These are phyloP conservation scores for Echinops telfairi DNA, from an alignment of 2,113 vertebrate species.

Conservation along the genomic window DNA sequence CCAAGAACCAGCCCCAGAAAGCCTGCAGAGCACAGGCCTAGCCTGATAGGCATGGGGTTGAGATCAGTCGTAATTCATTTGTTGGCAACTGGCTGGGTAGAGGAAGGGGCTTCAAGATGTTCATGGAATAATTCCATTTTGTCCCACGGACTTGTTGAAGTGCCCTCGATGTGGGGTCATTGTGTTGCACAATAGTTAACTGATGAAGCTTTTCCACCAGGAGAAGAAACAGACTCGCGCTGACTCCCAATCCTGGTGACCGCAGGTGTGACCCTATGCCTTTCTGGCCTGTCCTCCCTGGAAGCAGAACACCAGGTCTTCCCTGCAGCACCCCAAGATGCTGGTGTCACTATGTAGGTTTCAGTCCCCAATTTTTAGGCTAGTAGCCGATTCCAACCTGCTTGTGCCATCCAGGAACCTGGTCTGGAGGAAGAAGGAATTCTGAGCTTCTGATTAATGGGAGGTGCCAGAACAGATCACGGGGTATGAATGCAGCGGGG, in stretches of 20 bases:
- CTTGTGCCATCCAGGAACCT: neutral
- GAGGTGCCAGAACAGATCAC: neutral
- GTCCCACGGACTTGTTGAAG: too few relatives aligned
- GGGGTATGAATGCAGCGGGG: too few relatives aligned
- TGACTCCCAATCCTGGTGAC: neutral
- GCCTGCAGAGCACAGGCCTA: too few relatives aligned
- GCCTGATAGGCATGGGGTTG: neutral
- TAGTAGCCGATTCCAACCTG: neutral
- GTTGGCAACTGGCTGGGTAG: neutral
- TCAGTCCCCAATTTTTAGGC: neutral
- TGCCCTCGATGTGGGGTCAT: neutral
- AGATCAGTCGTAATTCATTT: neutral
- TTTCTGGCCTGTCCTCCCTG: neutral
- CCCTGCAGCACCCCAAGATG: neutral
- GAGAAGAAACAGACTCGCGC: neutral
- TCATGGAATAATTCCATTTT: too few relatives aligned
- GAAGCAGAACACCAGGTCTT: neutral
- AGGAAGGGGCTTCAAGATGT: too few relatives aligned
- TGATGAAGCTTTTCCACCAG: neutral
- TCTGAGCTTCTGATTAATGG: neutral
- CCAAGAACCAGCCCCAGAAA: too few relatives aligned
- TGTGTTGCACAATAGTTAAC: neutral
- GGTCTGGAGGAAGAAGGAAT: neutral
- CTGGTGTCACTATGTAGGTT: neutral
- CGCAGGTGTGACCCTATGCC: neutral